Conservation (phyloP, 2,888 invertebrate genomes). For the Salticus scenicus region DNA sequence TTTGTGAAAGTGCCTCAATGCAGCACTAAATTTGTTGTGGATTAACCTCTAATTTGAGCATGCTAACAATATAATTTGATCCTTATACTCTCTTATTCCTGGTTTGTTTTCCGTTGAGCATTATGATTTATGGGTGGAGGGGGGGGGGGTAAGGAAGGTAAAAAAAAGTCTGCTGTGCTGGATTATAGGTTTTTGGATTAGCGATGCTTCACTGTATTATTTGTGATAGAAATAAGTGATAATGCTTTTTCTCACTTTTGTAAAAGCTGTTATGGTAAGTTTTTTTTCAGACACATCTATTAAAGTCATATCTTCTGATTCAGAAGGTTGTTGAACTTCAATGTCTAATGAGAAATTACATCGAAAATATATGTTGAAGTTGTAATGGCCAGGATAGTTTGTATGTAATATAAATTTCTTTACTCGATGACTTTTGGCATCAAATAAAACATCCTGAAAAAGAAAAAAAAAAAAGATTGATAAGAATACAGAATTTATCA, state of each 20-base stretch:
- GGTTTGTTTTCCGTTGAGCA: too few species aligned
- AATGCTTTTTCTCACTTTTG: slow-evolving; percentile 66
- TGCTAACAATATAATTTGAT: too few species aligned
- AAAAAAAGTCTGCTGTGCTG: too few species aligned
- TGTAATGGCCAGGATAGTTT: slow-evolving; percentile 99
- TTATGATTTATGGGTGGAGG: too few species aligned
- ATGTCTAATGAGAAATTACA: slow-evolving; percentile 72
- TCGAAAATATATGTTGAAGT: slow-evolving; percentile 92
- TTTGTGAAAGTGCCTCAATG: too few species aligned
- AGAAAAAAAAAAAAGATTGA: not conserved
- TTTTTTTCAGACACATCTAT: slow-evolving; percentile 71
- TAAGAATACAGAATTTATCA: not conserved
- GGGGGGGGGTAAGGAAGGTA: too few species aligned
- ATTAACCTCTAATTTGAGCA: too few species aligned
- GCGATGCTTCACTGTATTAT: too few species aligned
- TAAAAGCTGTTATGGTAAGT: slow-evolving; percentile 72
- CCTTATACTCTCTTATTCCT: too few species aligned
- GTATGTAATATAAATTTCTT: slow-evolving; percentile 98
- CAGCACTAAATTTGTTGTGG: too few species aligned
- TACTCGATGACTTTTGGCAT: slow-evolving; percentile 93
- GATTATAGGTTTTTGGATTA: too few species aligned
- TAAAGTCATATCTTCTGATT: slow-evolving; percentile 71
- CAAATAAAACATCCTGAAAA: slow-evolving; percentile 93
- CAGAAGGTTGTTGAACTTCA: slow-evolving; percentile 44
- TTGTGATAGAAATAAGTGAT: too few species aligned